Conservation (phyloP, 2,113 vertebrate genomes). For the Tapirus terrestris region DNA sequence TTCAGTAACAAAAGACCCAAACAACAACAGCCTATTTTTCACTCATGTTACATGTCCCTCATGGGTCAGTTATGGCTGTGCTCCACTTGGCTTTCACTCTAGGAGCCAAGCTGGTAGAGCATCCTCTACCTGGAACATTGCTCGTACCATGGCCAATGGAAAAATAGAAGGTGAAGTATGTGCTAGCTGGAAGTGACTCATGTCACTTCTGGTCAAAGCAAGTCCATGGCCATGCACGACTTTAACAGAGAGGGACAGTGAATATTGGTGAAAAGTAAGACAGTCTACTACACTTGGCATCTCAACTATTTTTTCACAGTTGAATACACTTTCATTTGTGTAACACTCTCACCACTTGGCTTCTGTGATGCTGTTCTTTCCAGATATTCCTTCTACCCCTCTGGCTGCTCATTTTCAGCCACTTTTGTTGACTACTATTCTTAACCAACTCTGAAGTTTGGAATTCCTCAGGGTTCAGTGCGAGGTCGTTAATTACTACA, state of each 20-base stretch:
- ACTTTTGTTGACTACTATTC: not conserved
- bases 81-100: not conserved
- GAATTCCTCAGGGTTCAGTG: not conserved
- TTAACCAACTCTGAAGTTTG: not conserved
- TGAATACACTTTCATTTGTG: not conserved
- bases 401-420: not conserved
- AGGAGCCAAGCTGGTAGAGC: not conserved
- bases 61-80: not conserved
- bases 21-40: not conserved
- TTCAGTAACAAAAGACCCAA: not conserved
- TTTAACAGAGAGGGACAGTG: not conserved
- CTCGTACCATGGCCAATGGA: not conserved
- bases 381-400: not conserved
- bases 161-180: not conserved
- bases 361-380: not conserved
- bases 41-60: not conserved
- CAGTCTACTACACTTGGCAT: not conserved
- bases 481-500: not conserved
- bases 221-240: not conserved
- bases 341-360: not conserved
- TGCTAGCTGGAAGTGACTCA: not conserved
- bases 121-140: not conserved
- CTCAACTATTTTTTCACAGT: not conserved
- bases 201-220: not conserved
- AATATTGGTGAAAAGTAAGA: not conserved